A percentile compares a stretch with the other conserved stretches of the same genome.
These are phyloP conservation scores for Spea hammondii DNA, from an alignment of 2,797 vertebrate species.

Conservation along the genomic window DNA sequence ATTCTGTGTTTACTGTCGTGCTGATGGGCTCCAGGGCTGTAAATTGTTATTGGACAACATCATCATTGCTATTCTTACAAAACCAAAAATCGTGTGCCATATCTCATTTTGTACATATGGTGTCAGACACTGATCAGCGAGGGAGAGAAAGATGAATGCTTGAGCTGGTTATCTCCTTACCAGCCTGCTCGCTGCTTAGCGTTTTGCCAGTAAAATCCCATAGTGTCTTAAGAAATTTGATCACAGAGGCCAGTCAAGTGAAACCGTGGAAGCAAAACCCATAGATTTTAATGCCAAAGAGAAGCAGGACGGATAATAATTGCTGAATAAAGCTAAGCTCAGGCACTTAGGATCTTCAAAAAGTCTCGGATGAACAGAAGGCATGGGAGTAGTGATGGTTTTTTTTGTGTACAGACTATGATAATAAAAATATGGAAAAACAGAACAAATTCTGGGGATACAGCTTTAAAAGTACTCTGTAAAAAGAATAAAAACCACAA, in stretches of 20 bases:
- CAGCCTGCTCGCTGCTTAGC: constrained; percentile 9
- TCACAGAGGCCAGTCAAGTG: constrained; percentile 29
- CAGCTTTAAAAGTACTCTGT: no score
- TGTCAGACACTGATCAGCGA: neutral
- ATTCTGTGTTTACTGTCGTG: no score
- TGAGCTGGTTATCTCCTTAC: constrained; percentile 12
- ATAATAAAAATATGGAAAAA: no score
- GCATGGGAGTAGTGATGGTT: no score
- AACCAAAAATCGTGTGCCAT: neutral
- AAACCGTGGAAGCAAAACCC: constrained; percentile 26
- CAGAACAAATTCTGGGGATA: no score
- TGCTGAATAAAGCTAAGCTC: neutral
- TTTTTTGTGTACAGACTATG: no score
- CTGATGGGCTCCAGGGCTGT: no score
- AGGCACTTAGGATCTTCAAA: no score
- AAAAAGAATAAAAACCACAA: no score
- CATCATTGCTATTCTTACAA: neutral
- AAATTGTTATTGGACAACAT: no score
- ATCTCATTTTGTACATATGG: neutral
- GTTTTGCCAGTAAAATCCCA: constrained; percentile 18
- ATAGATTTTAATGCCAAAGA: constrained; percentile 28
- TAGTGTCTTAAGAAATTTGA: neutral
- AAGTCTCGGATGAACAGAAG: no score
- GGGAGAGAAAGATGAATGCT: neutral
- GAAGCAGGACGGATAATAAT: constrained; percentile 4